A percentile compares a stretch with the other conserved stretches of the same genome.
Evolutionary conservation across 2,113 vertebrate genomes (phyloP).

Genomic region (Cebus imitator): DNA sequence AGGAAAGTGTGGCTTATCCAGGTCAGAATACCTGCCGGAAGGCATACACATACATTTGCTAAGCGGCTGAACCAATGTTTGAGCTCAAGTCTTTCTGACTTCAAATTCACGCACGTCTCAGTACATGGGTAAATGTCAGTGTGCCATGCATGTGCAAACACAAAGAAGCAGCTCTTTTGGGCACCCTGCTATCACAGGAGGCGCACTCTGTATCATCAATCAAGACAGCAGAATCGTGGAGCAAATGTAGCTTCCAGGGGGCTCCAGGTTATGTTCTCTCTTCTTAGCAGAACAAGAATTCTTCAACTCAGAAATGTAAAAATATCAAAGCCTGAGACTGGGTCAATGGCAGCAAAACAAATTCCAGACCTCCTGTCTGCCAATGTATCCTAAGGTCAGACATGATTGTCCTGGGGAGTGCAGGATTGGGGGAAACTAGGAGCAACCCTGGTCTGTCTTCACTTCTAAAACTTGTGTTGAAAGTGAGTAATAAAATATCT

Average conservation of each 20-base stretch:
- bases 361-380: neutral
- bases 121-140: neutral
- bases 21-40: neutral
- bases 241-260: neutral
- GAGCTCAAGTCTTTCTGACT: neutral
- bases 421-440: neutral
- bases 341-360: neutral
- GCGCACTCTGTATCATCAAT: neutral
- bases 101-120: neutral
- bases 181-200: accelerated
- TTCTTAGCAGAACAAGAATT: neutral
- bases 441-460: accelerated
- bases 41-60: neutral
- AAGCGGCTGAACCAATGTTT: neutral
- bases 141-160: accelerated
- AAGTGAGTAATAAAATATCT: neutral
- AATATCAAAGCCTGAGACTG: neutral
- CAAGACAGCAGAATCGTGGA: neutral
- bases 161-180: neutral
- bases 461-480: neutral
- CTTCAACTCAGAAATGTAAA: neutral
- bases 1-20: neutral
- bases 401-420: neutral
- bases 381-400: neutral
- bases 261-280: neutral